Base-by-base conservation (phyloP, 1,140 invertebrate species). In the Zaprionus vittiger region DNA sequence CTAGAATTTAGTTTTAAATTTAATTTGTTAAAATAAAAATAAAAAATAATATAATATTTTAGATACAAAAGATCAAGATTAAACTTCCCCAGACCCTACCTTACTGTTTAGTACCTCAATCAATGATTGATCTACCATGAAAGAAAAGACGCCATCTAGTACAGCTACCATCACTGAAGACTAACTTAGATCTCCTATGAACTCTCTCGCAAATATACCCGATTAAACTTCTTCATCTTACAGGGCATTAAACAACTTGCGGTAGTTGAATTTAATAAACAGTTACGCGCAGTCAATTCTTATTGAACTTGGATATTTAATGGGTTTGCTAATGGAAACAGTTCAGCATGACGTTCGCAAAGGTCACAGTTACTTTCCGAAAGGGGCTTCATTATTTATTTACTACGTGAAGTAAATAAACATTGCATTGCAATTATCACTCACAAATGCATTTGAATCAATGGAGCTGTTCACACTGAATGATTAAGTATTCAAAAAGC, bases 351-450 rank as follows among this genome's bases (percentile, higher is more conserved):
- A n/a, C 15, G n/a, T 17, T 17, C 15, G 15, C 6, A 47, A 47
- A 47, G 41, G 41, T 47, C 41, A 47, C n/a, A 7, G 41, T 47
- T 9, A 20, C n/a, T 47, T 47, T 6, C n/a, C 6, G 6, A 17
- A 47, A 47, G n/a, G 41, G 41, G n/a, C 26, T 26, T 54, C 49
- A 54, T 22, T 24, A 26, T 54, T 54, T 54, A 54, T 26, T 54
- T 6, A 54, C 11, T 15, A 54, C 28, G 37, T 20, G 22, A 66
- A 57, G 5, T 54, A 34, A 9, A 28, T 54, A 34, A 9, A 28
- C 17, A 47, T 52, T 15, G 4, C 15, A 52, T 9, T 49, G 24
- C n/a, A 20, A 52, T 49, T 49, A 5, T 34, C 6, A n/a, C 28
- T 44, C 15, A 31, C 31, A 17, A 65, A 31, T 54, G 47, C n/a